Evolutionary conservation across 1,140 invertebrate species (phyloP).

Genomic region (Scaptomyza hsui): DNA sequence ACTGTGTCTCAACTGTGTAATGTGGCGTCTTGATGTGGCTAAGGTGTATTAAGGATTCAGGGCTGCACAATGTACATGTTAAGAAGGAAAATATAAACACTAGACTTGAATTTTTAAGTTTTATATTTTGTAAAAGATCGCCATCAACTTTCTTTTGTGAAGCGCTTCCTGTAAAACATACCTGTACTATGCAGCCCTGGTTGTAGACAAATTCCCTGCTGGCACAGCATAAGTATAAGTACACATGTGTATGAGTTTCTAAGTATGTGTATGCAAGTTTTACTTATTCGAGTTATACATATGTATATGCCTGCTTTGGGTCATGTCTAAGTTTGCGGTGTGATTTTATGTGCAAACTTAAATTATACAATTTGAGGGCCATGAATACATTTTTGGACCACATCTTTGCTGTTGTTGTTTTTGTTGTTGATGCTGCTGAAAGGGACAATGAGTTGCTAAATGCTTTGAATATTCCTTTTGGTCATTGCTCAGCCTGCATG

Average conservation of each 20-base stretch:
- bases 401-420: constrained; percentile 34
- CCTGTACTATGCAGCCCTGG: constrained; percentile 16
- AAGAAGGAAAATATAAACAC: no score
- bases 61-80: neutral
- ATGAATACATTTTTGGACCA: constrained; percentile 73
- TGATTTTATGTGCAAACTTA: constrained; percentile 82
- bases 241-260: constrained; percentile 6
- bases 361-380: constrained; percentile 77
- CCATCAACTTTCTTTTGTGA: no score
- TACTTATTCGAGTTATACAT: no score
- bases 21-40: constrained; percentile 31
- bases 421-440: constrained; percentile 45
- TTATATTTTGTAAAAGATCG: neutral
- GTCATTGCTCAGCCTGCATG: constrained; percentile 71
- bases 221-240: constrained; percentile 4
- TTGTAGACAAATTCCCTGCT: constrained; percentile 8
- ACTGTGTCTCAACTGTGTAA: constrained; percentile 65
- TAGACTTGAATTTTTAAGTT: no score
- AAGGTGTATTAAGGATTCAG: constrained; percentile 13
- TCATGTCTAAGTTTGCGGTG: constrained; percentile 68
- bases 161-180: neutral
- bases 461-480: constrained; percentile 80
- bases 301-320: constrained; percentile 43
- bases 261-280: constrained; percentile 45
- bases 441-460: constrained; percentile 82